Evolutionary conservation across 2,797 vertebrate species (phyloP), one percentile per base, ranked within the genome.

Genomic region (Halcyon badia): DNA sequence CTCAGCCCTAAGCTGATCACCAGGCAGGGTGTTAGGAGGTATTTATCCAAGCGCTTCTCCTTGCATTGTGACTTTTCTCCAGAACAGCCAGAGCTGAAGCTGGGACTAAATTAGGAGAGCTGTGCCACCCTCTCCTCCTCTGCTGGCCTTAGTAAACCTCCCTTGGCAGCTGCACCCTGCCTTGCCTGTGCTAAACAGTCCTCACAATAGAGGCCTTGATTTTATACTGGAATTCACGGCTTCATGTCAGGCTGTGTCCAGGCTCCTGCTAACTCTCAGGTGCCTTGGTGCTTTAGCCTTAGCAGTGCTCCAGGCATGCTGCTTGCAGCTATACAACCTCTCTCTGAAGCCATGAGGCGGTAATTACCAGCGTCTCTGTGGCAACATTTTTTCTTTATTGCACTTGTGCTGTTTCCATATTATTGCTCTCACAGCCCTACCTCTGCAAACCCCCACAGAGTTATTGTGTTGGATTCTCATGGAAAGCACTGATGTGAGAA

Each of bases 1-100:
- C 84, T 94, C 79, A 92, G 28, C 62, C 84, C 61, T 97, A 97
- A 97, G 87, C 91, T 94, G 94, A 83, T 97, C 87, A 64, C n/a
- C 54, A 71, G 41, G n/a, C 41, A 92, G 92, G 65, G 91, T 83
- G 89, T 95, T 94, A 93, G 84, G 69, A 94, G 49, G 65, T 83
- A 81, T 91, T 97, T 95, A 88, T 78, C 70, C 65, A 83, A 89
- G 41, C 79, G 58, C 68, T 84, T n/a, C 51, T 76, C 88, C 64
- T 56, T 75, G 71, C 1, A 0, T 66, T 85, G 52, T 64, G 46
- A 56, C 78, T 94, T 91, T 52, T 57, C 46, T 89, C 46, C 28
- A 28, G 77, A 82, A 73, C 64, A 91, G 21, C 19, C n/a, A 78
- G 61, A 71, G 24, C 68, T 46, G 57, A 94, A 95, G 57, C 71